Percentiles rank a stretch among this genome's conserved stretches.
These are phyloP conservation scores for Heterocephalus glaber DNA, from an alignment of 2,113 vertebrate species.

Conservation along the genomic window DNA sequence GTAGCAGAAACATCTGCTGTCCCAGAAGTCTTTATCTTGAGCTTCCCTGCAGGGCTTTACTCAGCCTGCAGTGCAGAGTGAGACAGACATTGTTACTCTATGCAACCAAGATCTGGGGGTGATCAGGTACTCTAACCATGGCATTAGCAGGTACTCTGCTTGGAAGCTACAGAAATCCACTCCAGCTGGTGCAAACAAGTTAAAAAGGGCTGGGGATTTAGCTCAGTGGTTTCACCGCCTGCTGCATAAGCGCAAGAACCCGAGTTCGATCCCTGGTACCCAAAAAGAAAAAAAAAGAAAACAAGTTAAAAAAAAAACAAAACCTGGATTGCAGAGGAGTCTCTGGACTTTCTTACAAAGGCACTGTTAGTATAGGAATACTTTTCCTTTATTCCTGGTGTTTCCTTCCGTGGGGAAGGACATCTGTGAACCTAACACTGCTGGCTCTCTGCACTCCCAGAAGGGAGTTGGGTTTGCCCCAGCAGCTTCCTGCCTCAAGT, in stretches of 20 bases:
- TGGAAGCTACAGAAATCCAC: neutral
- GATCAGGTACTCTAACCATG: neutral
- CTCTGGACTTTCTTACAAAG: neutral
- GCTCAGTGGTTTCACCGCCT: too few species aligned
- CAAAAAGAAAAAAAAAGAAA: too few species aligned
- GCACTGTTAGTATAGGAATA: neutral
- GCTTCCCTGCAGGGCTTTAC: neutral
- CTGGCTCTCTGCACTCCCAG: neutral
- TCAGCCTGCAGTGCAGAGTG: neutral
- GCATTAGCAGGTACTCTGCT: neutral
- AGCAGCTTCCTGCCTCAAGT: neutral
- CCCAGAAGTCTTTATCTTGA: neutral
- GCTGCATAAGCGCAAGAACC: too few species aligned
- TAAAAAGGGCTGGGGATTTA: too few species aligned
- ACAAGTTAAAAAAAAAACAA: too few species aligned
- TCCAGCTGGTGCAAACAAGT: neutral
- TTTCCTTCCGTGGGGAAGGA: neutral
- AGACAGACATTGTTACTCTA: neutral
- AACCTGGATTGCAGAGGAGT: neutral
- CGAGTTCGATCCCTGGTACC: too few species aligned
- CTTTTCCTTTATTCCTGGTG: neutral
- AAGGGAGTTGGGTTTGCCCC: too few species aligned
- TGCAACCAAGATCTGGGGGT: neutral
- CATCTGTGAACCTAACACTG: neutral
- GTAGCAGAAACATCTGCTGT: neutral